Evolutionary conservation across 1,140 invertebrate genomes (phyloP).

Genomic region (Penaeus chinensis): DNA sequence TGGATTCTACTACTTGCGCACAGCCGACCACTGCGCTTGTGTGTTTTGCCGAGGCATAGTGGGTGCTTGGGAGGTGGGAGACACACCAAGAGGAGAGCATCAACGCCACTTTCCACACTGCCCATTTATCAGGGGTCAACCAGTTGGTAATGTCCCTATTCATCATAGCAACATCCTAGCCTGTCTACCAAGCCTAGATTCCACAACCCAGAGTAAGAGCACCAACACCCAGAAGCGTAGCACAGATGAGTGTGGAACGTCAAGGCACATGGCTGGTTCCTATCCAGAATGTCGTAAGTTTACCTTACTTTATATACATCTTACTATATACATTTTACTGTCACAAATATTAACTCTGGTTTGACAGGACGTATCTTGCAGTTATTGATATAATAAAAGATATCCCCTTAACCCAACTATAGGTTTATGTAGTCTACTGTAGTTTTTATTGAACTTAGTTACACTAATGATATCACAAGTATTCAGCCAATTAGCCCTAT

Average conservation of each 20-base stretch:
- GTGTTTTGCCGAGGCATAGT: conserved; percentile 82
- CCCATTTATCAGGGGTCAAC: conserved; percentile 76
- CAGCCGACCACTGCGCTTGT: conserved; percentile 81
- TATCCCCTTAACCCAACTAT: too few relatives aligned
- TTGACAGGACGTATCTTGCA: too few relatives aligned
- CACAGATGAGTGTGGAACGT: conserved; percentile 14
- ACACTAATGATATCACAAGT: too few relatives aligned
- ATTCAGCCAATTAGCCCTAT: too few relatives aligned
- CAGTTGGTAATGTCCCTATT: conserved; percentile 76
- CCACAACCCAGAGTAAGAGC: too few relatives aligned
- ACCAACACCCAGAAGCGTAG: too few relatives aligned
- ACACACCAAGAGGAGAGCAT: conserved; percentile 83
- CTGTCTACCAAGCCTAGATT: not conserved
- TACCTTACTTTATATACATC: not conserved
- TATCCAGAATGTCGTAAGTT: conserved; percentile 39
- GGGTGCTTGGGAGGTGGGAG: conserved; percentile 78
- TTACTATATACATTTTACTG: not conserved
- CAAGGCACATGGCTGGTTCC: conserved; percentile 21
- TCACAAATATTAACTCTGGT: too few relatives aligned
- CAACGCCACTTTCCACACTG: conserved; percentile 78
- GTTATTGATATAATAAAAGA: too few relatives aligned
- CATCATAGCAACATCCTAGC: conserved; percentile 63
- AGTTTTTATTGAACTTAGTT: too few relatives aligned
- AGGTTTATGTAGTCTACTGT: too few relatives aligned
- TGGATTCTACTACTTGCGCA: conserved; percentile 82